Evolutionary conservation across 1,140 invertebrate species (phyloP).

Genomic region (Hyles euphorbiae): DNA sequence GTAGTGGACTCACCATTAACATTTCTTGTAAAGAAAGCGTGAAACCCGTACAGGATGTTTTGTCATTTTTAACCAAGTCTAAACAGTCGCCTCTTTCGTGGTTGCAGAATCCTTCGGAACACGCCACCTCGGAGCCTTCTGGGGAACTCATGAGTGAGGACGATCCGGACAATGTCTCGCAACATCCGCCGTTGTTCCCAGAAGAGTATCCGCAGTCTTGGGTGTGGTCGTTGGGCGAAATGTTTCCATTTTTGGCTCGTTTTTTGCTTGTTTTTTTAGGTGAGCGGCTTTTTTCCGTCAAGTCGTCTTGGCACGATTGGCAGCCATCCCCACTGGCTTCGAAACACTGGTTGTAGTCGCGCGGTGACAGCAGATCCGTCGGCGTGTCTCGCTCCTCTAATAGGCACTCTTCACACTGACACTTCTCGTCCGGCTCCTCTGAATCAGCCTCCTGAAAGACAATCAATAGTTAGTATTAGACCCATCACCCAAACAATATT

Average conservation of each 20-base stretch:
- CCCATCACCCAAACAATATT: too few relatives aligned
- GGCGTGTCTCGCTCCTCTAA: conserved; percentile 62
- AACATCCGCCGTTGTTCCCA: conserved; percentile 82
- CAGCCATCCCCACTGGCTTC: conserved; percentile 51
- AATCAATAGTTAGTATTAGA: background rate
- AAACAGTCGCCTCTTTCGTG: conserved; percentile 79
- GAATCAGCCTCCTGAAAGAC: conserved; percentile 57
- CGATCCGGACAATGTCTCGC: conserved; percentile 78
- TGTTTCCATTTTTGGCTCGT: conserved; percentile 64
- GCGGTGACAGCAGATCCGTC: conserved; percentile 54
- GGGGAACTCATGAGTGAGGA: conserved; percentile 86
- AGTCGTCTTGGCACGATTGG: conserved; percentile 56
- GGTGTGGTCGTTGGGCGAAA: conserved; percentile 81
- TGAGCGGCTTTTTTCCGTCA: conserved; percentile 37
- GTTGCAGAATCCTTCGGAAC: conserved; percentile 88
- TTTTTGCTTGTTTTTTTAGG: conserved; percentile 54
- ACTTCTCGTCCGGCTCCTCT: conserved; percentile 68
- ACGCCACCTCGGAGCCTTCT: conserved; percentile 89
- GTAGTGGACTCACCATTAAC: conserved; percentile 77
- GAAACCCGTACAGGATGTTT: conserved; percentile 61
- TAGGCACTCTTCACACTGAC: conserved; percentile 65
- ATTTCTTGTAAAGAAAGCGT: conserved; percentile 81
- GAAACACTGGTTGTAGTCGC: conserved; percentile 46
- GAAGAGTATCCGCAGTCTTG: conserved; percentile 91
- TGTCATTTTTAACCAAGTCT: conserved; percentile 65